Evolutionary conservation across 2,888 invertebrate species (phyloP).

Genomic region (Luperina nickerlii): DNA sequence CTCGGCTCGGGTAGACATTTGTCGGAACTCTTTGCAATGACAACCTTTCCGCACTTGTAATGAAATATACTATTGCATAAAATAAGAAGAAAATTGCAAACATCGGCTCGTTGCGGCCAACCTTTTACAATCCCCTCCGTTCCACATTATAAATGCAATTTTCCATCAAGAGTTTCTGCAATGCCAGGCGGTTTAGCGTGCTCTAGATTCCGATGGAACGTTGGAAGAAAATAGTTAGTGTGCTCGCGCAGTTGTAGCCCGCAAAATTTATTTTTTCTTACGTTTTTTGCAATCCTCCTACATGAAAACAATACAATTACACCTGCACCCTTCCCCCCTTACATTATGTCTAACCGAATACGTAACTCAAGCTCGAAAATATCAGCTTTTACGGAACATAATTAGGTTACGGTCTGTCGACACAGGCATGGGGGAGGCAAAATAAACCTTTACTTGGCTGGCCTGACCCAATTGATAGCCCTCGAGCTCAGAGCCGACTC

Average conservation of each 20-base stretch:
- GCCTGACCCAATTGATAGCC: constrained; percentile 67
- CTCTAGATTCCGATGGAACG: constrained; percentile 14
- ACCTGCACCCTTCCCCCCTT: not conserved
- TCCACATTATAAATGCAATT: constrained; percentile 40
- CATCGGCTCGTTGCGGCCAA: constrained; percentile 3
- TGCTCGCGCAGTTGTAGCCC: no score
- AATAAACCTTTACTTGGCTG: constrained; percentile 61
- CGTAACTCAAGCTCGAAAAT: constrained; percentile 16
- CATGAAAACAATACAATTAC: constrained; percentile 34
- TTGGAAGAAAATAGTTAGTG: constrained; percentile 7
- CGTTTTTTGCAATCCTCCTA: not conserved
- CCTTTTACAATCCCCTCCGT: constrained; percentile 35
- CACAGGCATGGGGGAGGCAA: constrained; percentile 31
- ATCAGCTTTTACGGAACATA: constrained; percentile 28
- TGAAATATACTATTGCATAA: no score
- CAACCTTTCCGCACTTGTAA: no score
- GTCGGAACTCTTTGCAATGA: no score
- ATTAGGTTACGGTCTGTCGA: constrained; percentile 41
- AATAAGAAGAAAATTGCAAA: constrained; percentile 22
- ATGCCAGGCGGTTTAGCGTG: constrained; percentile 13
- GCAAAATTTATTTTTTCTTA: no score
- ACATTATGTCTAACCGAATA: not conserved
- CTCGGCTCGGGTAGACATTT: no score
- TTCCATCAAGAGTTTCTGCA: constrained; percentile 23
- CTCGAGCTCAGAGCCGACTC: constrained; percentile 46